Conservation (phyloP, 2,113 vertebrate genomes). For the Pimephales promelas region DNA sequence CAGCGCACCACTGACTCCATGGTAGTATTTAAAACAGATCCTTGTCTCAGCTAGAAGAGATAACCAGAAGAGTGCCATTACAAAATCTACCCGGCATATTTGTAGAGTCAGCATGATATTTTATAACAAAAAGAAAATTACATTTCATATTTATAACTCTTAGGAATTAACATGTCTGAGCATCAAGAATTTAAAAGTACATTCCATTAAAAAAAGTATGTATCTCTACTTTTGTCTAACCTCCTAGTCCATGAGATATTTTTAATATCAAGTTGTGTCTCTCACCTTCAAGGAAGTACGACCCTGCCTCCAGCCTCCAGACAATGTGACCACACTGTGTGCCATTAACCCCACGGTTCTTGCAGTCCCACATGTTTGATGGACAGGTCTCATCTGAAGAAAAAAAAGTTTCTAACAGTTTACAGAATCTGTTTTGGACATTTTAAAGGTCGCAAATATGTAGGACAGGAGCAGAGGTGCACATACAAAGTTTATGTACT, state of each 20-base stretch:
- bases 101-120: not conserved
- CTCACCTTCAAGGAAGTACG: slow-evolving; percentile 98
- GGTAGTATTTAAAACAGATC: slow-evolving; percentile 99
- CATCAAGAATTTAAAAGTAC: not conserved
- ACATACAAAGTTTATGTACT: too few species aligned
- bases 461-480: not conserved
- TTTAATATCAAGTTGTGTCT: slow-evolving; percentile 51
- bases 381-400: slow-evolving; percentile 97
- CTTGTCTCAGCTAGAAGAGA: slow-evolving; percentile 91
- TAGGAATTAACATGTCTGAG: not conserved
- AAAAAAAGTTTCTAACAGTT: slow-evolving; percentile 36
- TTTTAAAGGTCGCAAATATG: not conserved
- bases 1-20: slow-evolving; percentile 93
- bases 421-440: not conserved
- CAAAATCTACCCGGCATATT: not conserved
- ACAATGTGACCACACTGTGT: slow-evolving; percentile 97
- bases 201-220: not conserved
- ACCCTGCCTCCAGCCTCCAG: slow-evolving; percentile 94
- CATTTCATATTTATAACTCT: not conserved
- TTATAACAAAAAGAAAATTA: not conserved
- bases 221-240: not conserved
- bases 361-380: slow-evolving; percentile 99
- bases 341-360: slow-evolving; percentile 96
- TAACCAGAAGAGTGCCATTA: slow-evolving; percentile 23
- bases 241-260: not conserved